Conservation (phyloP, 2,888 invertebrate genomes). For the Parascotia fuliginaria region DNA sequence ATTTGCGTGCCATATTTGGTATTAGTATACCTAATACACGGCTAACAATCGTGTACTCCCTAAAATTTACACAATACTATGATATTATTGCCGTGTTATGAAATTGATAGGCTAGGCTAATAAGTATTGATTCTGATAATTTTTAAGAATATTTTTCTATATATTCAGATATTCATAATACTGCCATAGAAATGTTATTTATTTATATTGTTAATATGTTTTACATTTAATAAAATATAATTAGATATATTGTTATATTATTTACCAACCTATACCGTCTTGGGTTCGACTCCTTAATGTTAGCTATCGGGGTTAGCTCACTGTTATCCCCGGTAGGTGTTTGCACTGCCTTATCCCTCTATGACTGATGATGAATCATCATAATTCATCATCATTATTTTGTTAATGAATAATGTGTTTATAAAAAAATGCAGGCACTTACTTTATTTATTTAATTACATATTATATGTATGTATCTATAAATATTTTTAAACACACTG, state of each 20-base stretch:
- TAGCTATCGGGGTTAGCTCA: no score
- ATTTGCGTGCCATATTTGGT: slow-evolving; percentile 57
- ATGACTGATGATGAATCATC: no score
- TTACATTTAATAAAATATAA: slow-evolving; percentile 57
- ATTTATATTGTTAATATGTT: slow-evolving; percentile 45
- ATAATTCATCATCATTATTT: no score
- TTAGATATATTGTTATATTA: slow-evolving; percentile 30
- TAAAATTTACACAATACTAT: slow-evolving; percentile 3
- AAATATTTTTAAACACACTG: no score
- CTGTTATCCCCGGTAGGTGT: no score
- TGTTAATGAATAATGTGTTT: no score
- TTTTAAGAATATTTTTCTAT: slow-evolving; percentile 24
- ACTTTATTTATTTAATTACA: no score
- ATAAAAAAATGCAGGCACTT: no score
- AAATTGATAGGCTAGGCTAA: slow-evolving; percentile 10
- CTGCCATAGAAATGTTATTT: slow-evolving; percentile 46
- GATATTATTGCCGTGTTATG: slow-evolving; percentile 5
- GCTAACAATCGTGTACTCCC: background rate
- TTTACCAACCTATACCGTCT: background rate
- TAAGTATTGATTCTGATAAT: slow-evolving; percentile 22
- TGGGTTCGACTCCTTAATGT: no score
- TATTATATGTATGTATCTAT: no score
- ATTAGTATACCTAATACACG: slow-evolving; percentile 5
- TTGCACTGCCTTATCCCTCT: no score
- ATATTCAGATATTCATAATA: slow-evolving; percentile 28